These are phyloP conservation scores for Sebastes hubbsi DNA, from an alignment of 2,797 vertebrate genomes.

Conservation along the genomic window DNA sequence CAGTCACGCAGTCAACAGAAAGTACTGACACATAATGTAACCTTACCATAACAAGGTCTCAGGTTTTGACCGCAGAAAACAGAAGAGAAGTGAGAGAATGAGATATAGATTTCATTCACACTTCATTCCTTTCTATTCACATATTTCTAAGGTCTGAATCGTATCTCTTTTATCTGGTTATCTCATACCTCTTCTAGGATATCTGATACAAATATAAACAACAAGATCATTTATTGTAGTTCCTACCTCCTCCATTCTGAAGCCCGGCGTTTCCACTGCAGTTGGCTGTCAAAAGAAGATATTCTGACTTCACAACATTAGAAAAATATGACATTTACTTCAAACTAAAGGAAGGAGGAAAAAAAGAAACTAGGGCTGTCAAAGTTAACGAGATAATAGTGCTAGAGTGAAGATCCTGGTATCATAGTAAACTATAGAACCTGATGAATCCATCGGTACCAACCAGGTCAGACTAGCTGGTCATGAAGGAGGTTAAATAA, in stretches of 20 bases:
- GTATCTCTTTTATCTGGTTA: not conserved
- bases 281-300: not conserved
- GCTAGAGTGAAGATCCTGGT: too few species aligned
- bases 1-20: not conserved
- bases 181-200: not conserved
- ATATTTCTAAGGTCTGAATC: not conserved
- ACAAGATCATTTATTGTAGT: not conserved
- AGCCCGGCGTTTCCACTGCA: rapidly evolving
- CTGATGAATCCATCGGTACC: too few species aligned
- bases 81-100: not conserved
- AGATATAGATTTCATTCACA: not conserved
- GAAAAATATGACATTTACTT: not conserved
- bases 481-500: too few species aligned
- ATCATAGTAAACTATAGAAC: too few species aligned
- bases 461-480: too few species aligned
- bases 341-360: not conserved
- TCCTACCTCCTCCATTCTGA: rapidly evolving
- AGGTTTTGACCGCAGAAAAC: not conserved
- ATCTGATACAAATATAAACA: not conserved
- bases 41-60: not conserved
- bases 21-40: not conserved
- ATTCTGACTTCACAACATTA: not conserved
- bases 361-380: not conserved
- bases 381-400: too few species aligned
- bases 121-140: not conserved